These are phyloP conservation scores for Zaprionus capensis DNA, from an alignment of 1,140 invertebrate genomes.

Conservation along the genomic window DNA sequence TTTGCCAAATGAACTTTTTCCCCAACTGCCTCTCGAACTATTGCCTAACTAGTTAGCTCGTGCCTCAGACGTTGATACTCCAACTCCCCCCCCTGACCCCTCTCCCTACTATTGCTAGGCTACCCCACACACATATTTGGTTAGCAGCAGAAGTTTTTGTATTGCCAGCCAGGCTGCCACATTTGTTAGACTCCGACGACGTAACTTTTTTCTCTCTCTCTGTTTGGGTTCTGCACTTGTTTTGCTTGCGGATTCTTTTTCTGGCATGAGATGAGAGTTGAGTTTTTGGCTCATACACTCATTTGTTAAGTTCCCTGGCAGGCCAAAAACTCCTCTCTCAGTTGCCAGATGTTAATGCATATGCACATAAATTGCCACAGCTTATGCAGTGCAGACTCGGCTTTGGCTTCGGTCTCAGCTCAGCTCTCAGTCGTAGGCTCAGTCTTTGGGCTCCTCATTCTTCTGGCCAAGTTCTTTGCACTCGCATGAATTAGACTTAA, in stretches of 20 bases:
- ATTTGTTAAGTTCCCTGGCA: slow-evolving; percentile 67
- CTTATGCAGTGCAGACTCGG: slow-evolving; percentile 10
- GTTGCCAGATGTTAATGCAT: slow-evolving; percentile 67
- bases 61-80: background rate
- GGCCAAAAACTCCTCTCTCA: slow-evolving; percentile 8
- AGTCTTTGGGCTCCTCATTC: background rate
- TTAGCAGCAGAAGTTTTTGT: slow-evolving; percentile 40
- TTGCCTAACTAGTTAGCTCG: slow-evolving; percentile 38
- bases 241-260: background rate
- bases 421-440: background rate
- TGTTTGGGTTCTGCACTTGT: background rate
- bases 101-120: too few species aligned
- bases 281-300: slow-evolving; percentile 36
- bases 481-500: slow-evolving; percentile 25
- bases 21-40: slow-evolving; percentile 37
- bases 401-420: background rate
- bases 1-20: slow-evolving; percentile 57
- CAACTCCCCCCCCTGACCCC: too few species aligned
- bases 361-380: slow-evolving; percentile 67
- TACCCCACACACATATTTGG: slow-evolving; percentile 12
- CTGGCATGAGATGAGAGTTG: background rate
- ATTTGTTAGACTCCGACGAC: slow-evolving; percentile 25
- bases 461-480: slow-evolving; percentile 2
- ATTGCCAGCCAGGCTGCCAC: slow-evolving; percentile 30
- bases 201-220: background rate